phyloP scores from a whole-genome alignment of 2,113 vertebrate genomes.

The Cyanoliseus patagonus region DNA sequence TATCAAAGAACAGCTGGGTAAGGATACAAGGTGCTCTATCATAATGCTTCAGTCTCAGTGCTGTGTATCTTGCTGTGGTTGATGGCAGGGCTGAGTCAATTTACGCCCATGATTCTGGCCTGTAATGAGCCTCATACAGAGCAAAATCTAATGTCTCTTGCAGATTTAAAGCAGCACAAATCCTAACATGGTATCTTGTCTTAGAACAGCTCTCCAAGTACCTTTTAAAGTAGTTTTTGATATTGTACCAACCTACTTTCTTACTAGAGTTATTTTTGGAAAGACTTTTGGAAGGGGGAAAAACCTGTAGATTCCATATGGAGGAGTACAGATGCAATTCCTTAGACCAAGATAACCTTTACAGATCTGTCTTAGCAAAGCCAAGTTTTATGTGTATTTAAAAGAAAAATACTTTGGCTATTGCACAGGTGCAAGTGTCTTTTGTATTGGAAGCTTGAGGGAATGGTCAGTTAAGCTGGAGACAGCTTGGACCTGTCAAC shows the following conservation, averaged over 20 bases:
- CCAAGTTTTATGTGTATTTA: background rate
- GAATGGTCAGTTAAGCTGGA: background rate
- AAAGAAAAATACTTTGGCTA: background rate
- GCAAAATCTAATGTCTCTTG: background rate
- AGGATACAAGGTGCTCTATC: background rate
- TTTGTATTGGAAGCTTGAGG: background rate
- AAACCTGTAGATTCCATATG: background rate
- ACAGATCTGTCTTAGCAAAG: background rate
- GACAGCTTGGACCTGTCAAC: background rate
- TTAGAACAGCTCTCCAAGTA: background rate
- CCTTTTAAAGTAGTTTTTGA: background rate
- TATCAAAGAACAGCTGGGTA: slow-evolving; percentile 95
- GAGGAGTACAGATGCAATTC: background rate
- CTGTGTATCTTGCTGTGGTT: background rate
- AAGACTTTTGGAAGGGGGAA: background rate
- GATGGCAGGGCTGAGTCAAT: background rate
- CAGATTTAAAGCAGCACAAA: background rate
- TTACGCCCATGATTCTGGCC: background rate
- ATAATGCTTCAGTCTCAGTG: background rate
- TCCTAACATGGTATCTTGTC: background rate
- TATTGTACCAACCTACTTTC: background rate
- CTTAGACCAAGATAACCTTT: background rate
- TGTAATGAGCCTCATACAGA: background rate
- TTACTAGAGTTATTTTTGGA: background rate
- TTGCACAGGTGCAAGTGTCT: background rate